phyloP scores from a whole-genome alignment of 2,888 invertebrate species.

The Allolobophora icterica region DNA sequence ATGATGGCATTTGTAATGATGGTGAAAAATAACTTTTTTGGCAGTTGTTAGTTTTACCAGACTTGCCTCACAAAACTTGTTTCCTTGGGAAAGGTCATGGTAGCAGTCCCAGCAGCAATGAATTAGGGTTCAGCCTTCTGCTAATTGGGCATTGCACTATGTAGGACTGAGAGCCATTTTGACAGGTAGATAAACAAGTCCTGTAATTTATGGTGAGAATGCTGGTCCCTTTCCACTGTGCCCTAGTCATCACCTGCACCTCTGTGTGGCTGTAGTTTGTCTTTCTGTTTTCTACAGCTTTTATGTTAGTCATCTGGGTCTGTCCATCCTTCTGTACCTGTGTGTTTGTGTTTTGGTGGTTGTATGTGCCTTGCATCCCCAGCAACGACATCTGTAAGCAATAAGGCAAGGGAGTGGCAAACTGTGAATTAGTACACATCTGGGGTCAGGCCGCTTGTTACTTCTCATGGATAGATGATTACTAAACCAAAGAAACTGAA shows the following conservation, averaged over 20 bases:
- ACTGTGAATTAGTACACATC: background rate
- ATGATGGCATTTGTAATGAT: constrained; percentile 14
- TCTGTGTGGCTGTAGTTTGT: background rate
- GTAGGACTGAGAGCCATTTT: background rate
- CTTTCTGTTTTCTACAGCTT: background rate
- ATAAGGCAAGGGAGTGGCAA: constrained; percentile 1
- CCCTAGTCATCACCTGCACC: no score
- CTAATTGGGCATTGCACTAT: background rate
- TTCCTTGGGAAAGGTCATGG: background rate
- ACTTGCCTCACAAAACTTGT: background rate
- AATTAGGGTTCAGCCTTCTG: background rate
- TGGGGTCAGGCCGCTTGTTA: background rate
- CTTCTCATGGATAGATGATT: background rate
- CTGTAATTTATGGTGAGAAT: background rate
- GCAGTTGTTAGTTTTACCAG: background rate
- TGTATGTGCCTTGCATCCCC: background rate
- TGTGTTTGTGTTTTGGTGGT: background rate
- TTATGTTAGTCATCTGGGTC: background rate
- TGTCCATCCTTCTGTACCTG: background rate
- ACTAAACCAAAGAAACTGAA: background rate
- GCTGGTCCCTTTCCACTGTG: no score
- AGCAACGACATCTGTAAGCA: background rate
- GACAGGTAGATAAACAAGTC: constrained; percentile 9
- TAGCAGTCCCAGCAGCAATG: constrained; percentile 4
- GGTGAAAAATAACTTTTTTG: background rate